phyloP scores from a whole-genome alignment of 2,888 invertebrate genomes.

The Apamea monoglypha region DNA sequence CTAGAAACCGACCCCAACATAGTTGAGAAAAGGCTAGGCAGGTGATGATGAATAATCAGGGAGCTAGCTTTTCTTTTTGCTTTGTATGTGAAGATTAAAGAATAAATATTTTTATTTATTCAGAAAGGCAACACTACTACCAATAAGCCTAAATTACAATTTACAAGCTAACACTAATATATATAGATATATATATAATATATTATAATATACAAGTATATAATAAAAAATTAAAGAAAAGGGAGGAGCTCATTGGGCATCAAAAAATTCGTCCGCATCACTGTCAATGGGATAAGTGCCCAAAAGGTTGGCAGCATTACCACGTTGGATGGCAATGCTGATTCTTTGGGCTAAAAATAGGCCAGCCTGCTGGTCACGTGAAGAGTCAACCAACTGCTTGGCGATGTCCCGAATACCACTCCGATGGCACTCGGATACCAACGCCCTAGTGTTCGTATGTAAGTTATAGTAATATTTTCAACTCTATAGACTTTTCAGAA shows the following conservation, averaged over 20 bases:
- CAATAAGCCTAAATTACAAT: too few relatives aligned
- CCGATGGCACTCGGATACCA: neutral
- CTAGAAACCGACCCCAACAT: too few relatives aligned
- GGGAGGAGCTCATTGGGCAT: neutral
- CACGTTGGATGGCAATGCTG: neutral
- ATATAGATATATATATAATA: too few relatives aligned
- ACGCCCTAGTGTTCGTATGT: neutral
- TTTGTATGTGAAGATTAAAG: neutral
- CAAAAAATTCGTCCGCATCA: neutral
- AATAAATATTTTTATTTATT: neutral
- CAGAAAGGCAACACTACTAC: neutral
- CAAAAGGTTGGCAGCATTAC: neutral
- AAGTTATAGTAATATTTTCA: neutral
- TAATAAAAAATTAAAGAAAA: neutral
- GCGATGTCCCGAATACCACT: neutral
- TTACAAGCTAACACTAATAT: too few relatives aligned
- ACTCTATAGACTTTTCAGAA: neutral
- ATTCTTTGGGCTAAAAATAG: neutral
- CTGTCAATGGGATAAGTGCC: neutral
- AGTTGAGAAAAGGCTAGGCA: too few relatives aligned
- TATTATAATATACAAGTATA: too few relatives aligned
- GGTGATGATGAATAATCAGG: neutral
- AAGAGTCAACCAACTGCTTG: neutral
- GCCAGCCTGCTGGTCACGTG: neutral
- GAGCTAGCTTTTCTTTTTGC: rapidly evolving